A percentile compares a stretch with the other conserved stretches of the same genome.
Conservation (phyloP, 1,140 invertebrate genomes). For the Coenobita brevimanus region DNA sequence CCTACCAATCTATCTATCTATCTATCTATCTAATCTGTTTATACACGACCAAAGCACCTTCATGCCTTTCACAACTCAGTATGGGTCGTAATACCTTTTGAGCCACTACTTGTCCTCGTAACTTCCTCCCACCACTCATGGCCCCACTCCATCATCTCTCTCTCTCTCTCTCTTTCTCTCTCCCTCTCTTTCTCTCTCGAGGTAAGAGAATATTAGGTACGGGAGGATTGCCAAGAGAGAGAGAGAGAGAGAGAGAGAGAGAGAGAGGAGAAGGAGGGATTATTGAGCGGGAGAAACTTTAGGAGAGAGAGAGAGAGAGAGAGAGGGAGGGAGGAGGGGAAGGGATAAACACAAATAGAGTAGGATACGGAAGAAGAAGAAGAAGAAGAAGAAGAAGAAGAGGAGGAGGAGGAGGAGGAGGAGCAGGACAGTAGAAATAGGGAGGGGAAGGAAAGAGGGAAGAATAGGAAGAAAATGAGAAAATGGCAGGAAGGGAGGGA, state of each 20-base stretch:
- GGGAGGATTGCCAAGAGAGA: conserved; percentile 1
- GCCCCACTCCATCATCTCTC: not conserved
- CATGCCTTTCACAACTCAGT: too few relatives aligned
- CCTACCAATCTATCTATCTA: too few relatives aligned
- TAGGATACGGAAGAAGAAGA: too few relatives aligned
- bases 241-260: conserved; percentile 12
- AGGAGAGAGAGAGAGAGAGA: not conserved
- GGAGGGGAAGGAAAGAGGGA: too few relatives aligned
- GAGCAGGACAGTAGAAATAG: too few relatives aligned
- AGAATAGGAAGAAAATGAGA: too few relatives aligned
- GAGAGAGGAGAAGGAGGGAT: not conserved
- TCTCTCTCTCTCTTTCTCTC: not conserved
- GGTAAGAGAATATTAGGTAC: not conserved
- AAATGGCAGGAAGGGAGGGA: too few relatives aligned
- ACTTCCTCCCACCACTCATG: not conserved
- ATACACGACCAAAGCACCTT: too few relatives aligned
- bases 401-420: too few relatives aligned
- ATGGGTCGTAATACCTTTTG: too few relatives aligned
- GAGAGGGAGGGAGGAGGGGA: not conserved
- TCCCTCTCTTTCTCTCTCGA: not conserved
- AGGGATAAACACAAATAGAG: not conserved
- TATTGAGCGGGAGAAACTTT: not conserved
- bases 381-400: not conserved
- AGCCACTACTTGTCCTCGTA: not conserved
- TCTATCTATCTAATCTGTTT: too few relatives aligned